phyloP scores from a whole-genome alignment of 2,888 invertebrate species.

The Chalcis sispes region DNA sequence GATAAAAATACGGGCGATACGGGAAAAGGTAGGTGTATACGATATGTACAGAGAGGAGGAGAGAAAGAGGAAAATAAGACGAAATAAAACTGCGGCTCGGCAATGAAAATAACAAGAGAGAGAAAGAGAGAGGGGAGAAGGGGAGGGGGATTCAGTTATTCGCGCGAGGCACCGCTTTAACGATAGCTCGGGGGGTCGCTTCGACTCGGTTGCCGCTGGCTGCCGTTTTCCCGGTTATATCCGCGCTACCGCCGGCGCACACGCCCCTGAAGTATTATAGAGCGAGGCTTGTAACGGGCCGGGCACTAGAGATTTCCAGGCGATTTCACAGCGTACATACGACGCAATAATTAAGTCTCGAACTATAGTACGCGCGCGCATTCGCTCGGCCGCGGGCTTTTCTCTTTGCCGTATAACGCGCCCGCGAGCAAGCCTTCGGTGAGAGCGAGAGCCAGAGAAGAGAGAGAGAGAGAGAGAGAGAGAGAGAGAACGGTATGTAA shows the following conservation, averaged over 20 bases:
- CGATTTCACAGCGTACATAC: constrained; percentile 51
- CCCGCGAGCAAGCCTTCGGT: not conserved
- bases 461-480: too few relatives aligned
- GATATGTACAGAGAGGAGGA: not conserved
- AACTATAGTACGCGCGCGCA: not conserved
- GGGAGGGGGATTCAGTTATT: constrained; percentile 43
- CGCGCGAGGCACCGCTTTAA: constrained; percentile 38
- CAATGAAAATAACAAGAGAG: constrained; percentile 39
- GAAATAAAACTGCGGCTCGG: constrained; percentile 39
- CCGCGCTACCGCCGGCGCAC: not conserved
- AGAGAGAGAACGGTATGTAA: not conserved
- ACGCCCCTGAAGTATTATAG: constrained; percentile 32
- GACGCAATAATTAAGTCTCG: constrained; percentile 53
- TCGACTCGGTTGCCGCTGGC: not conserved
- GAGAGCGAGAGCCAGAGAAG: too few relatives aligned
- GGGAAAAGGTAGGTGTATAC: not conserved
- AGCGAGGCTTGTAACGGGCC: constrained; percentile 38
- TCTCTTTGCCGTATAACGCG: too few relatives aligned
- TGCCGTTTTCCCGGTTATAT: not conserved
- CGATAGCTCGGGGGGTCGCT: constrained; percentile 36
- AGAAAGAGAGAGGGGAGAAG: constrained; percentile 21
- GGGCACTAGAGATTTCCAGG: constrained; percentile 48
- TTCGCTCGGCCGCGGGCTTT: not conserved
- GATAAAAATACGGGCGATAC: not conserved
- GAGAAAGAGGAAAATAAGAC: constrained; percentile 8